phyloP scores from a whole-genome alignment of 1,140 invertebrate genomes.

The Anastrepha obliqua region DNA sequence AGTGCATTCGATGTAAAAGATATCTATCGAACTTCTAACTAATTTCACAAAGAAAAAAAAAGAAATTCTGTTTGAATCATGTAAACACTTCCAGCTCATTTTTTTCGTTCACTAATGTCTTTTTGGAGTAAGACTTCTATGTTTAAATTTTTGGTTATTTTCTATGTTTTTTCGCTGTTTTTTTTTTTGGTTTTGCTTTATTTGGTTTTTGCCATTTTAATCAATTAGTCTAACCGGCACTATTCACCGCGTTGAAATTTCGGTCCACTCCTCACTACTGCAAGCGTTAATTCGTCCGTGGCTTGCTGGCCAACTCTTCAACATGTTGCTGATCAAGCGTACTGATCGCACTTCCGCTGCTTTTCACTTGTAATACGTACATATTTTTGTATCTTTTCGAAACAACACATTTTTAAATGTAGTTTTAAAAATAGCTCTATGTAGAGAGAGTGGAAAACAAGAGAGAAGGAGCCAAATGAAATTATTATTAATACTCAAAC shows the following conservation, averaged over 20 bases:
- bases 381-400: conserved; percentile 35
- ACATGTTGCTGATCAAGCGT: conserved; percentile 8
- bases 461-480: neutral
- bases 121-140: neutral
- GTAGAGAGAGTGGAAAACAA: neutral
- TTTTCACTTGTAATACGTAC: neutral
- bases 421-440: conserved; percentile 39
- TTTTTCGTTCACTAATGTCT: neutral
- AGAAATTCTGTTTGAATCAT: too few species aligned
- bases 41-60: neutral
- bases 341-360: neutral
- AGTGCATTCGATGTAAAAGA: neutral
- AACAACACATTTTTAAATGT: conserved; percentile 40
- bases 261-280: conserved; percentile 10
- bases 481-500: neutral
- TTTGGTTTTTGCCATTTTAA: neutral
- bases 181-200: neutral
- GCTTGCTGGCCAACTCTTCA: neutral
- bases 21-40: neutral
- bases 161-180: neutral
- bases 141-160: neutral
- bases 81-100: too few species aligned
- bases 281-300: neutral
- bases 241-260: neutral
- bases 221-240: neutral